Conservation (phyloP, 2,797 vertebrate genomes). For the Hyperoplus lanceolatus region DNA sequence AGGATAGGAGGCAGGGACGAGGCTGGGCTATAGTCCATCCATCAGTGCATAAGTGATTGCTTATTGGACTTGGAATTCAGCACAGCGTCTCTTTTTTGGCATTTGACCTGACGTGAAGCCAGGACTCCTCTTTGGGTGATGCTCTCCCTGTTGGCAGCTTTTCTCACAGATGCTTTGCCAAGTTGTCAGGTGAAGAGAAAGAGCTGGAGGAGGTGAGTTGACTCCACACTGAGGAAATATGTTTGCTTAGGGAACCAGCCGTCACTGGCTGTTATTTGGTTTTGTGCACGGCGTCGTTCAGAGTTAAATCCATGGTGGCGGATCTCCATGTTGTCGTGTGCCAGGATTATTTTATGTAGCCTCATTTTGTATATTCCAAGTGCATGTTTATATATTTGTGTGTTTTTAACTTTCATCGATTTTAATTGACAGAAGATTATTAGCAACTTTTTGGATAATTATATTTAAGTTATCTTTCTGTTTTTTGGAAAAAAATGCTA, state of each 20-base stretch:
- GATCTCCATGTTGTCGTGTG: neutral
- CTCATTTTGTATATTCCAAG: neutral
- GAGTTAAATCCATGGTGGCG: conserved; percentile 21
- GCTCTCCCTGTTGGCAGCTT: conserved; percentile 33
- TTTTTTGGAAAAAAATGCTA: neutral
- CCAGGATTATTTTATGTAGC: conserved; percentile 5
- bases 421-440: neutral
- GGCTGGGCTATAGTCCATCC: conserved; percentile 63
- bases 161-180: conserved; percentile 55
- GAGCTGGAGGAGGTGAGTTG: conserved; percentile 55
- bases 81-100: conserved; percentile 13
- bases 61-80: conserved; percentile 55
- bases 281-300: neutral
- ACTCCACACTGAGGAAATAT: conserved; percentile 32
- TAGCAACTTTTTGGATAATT: neutral
- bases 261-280: conserved; percentile 2
- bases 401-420: neutral
- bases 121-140: conserved; percentile 38
- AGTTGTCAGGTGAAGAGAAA: conserved; percentile 67
- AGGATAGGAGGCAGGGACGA: conserved; percentile 50
- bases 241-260: conserved; percentile 26
- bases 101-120: conserved; percentile 53
- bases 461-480: neutral
- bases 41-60: conserved; percentile 40
- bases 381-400: neutral